phyloP scores from a whole-genome alignment of 2,888 invertebrate species.

The Nomada ferruginata region DNA sequence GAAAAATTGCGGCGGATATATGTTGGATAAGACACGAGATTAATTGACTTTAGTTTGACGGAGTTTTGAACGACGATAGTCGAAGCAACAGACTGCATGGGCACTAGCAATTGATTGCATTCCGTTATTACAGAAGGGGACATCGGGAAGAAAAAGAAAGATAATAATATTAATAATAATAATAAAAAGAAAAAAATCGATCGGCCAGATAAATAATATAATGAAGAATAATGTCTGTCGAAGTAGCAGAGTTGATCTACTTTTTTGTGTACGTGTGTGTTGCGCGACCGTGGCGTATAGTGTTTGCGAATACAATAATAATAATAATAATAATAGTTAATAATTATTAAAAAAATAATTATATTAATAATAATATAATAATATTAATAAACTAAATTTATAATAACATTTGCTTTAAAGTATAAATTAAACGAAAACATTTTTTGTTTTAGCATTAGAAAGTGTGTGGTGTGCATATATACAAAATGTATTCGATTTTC shows the following conservation, averaged over 20 bases:
- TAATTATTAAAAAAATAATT: conserved; percentile 62
- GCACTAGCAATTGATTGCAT: conserved; percentile 30
- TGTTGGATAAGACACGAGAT: conserved; percentile 38
- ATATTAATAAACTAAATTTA: conserved; percentile 79
- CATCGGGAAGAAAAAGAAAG: conserved; percentile 25
- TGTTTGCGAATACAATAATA: conserved; percentile 53
- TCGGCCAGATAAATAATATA: conserved; percentile 56
- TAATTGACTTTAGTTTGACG: conserved; percentile 52
- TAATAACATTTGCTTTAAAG: conserved; percentile 78
- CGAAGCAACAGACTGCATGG: conserved; percentile 43
- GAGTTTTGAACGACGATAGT: conserved; percentile 45
- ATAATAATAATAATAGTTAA: conserved; percentile 60
- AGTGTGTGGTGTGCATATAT: conserved; percentile 72
- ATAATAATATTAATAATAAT: conserved; percentile 13
- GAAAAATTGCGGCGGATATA: conserved; percentile 19
- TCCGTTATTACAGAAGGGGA: not conserved
- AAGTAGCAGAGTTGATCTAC: conserved; percentile 21
- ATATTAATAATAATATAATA: conserved; percentile 68
- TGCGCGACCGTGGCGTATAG: conserved; percentile 39
- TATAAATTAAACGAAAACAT: conserved; percentile 82
- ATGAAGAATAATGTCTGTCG: conserved; percentile 30
- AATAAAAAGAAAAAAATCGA: conserved; percentile 40
- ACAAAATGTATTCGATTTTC: conserved; percentile 80
- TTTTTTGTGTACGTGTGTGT: conserved; percentile 19
- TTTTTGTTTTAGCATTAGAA: conserved; percentile 64